These are phyloP conservation scores for Conops quadrifasciatus DNA, from an alignment of 2,888 invertebrate genomes.

Conservation along the genomic window DNA sequence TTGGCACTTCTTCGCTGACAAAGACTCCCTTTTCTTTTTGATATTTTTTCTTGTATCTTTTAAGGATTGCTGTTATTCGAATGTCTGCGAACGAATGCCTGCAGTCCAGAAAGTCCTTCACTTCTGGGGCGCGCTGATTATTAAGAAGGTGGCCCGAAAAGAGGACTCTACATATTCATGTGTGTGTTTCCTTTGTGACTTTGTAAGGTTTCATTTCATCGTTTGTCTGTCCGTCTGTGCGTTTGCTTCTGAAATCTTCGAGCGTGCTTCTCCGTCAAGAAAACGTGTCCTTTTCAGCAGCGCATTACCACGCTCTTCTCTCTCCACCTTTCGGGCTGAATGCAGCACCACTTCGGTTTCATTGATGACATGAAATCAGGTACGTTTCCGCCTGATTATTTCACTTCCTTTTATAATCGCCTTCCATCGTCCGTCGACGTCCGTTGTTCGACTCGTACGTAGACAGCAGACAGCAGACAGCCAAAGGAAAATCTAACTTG, in stretches of 20 bases:
- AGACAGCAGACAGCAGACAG: no score
- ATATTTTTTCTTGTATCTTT: no score
- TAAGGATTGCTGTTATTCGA: constrained; percentile 1
- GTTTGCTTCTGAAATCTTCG: no score
- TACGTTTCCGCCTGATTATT: constrained; percentile 23
- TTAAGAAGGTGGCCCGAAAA: no score
- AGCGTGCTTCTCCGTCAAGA: no score
- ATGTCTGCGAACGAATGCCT: background rate
- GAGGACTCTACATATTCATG: background rate
- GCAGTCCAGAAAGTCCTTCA: no score
- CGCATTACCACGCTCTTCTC: background rate
- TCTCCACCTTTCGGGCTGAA: background rate
- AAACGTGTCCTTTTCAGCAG: background rate
- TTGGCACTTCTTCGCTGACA: background rate
- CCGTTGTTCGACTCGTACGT: no score
- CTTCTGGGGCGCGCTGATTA: no score
- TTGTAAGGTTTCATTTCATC: constrained; percentile 19
- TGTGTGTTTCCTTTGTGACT: constrained; percentile 7
- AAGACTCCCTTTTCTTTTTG: no score
- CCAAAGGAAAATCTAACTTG: background rate
- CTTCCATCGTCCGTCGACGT: background rate
- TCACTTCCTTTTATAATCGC: constrained; percentile 19
- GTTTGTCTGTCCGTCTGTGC: background rate
- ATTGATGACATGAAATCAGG: constrained; percentile 1
- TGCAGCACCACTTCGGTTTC: constrained; percentile 3